Evolutionary conservation across 2,888 invertebrate genomes (phyloP), one percentile per base, ranked within the genome.

Genomic region (Amorpha juglandis): DNA sequence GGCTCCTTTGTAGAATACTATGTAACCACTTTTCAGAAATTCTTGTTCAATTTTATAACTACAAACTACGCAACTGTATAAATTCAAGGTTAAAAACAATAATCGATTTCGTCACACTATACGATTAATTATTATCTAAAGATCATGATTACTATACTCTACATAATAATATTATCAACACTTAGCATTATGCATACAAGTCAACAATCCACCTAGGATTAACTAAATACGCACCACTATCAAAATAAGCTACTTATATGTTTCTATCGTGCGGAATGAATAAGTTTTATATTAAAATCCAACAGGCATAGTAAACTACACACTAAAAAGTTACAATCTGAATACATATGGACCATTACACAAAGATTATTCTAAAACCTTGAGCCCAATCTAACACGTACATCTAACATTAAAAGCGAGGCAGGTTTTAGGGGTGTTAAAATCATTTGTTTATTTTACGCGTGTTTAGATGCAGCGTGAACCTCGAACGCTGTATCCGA

Each of bases 401-500:
- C 48, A 55, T 35, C 35, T 19, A 48, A 35, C 35, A 52, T 35
- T 55, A 48, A 77, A 84, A 87, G 87, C 87, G 71, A 78, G 74
- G 76, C 74, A 77, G 78, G 73, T 79, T 79, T 77, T 76, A 75
- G 70, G 65, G 71, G 67, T 66, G 69, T 70, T 73, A 74, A 69
- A 70, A 73, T 70, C 62, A 79, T 78, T 78, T 76, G 78, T 75
- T 78, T 84, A 50, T 82, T 85, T 92, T 93, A 93, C 93, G 92
- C 89, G 81, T 92, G 85, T 91, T 92, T 90, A 79, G 91, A 88
- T 82, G 92, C 92, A 78, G 92, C 91, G 83, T 91, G 93, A 84
- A 93, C 92, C 86, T 93, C 93, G 82, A 93, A 93, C 79, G 93
- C 93, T 53, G 93, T 93, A 85, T 93, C 93, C 65, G 93, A 93